Evolutionary conservation across 2,888 invertebrate species (phyloP).

Genomic region (Pandemis cinnamomeana): DNA sequence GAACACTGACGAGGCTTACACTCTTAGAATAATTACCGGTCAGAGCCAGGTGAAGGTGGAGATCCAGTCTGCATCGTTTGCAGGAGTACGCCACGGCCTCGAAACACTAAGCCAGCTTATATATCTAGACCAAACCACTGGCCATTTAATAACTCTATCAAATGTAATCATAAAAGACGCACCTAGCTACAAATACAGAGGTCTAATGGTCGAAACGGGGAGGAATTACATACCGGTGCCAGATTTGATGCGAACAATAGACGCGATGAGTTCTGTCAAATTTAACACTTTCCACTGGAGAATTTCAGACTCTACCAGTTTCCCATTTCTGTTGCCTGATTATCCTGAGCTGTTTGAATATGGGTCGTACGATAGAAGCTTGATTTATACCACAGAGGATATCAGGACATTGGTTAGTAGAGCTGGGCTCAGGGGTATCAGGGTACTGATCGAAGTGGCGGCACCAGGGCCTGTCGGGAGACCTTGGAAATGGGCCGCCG

Average conservation of each 20-base stretch:
- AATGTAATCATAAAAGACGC: constrained; percentile 88
- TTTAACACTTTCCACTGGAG: constrained; percentile 97
- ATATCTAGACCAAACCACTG: constrained; percentile 87
- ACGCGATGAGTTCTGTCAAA: constrained; percentile 94
- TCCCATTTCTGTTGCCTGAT: constrained; percentile 90
- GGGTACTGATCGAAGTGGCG: constrained; percentile 94
- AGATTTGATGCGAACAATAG: constrained; percentile 88
- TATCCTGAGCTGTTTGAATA: constrained; percentile 89
- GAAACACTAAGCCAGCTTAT: constrained; percentile 90
- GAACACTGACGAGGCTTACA: constrained; percentile 89
- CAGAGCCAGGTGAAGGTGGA: constrained; percentile 76
- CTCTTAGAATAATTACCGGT: constrained; percentile 80
- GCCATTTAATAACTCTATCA: constrained; percentile 85
- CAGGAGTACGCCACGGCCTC: constrained; percentile 89
- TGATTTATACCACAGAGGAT: constrained; percentile 88
- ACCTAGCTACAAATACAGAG: constrained; percentile 91
- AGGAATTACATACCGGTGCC: constrained; percentile 92
- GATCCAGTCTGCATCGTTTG: constrained; percentile 85
- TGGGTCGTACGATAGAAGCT: constrained; percentile 92
- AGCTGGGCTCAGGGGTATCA: constrained; percentile 90
- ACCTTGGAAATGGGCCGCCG: constrained; percentile 91
- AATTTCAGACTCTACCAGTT: constrained; percentile 94
- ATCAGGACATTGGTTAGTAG: constrained; percentile 89
- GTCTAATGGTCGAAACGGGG: constrained; percentile 95
- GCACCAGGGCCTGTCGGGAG: constrained; percentile 94